Evolutionary conservation across 2,113 vertebrate genomes (phyloP).

Genomic region (Limanda limanda): DNA sequence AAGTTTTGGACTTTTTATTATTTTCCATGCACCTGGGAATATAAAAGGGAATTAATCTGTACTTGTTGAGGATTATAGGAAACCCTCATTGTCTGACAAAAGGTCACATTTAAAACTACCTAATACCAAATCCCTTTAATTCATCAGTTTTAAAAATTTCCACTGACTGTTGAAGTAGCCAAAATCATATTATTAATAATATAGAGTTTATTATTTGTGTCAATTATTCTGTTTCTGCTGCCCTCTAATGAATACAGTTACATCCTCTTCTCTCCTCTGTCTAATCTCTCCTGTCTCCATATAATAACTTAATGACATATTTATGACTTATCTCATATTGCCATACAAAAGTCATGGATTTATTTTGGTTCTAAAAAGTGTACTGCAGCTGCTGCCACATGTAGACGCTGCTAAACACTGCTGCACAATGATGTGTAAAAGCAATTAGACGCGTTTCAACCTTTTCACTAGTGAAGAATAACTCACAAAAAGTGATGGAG

Average conservation of each 20-base stretch:
- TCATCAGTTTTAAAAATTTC: constrained; percentile 2
- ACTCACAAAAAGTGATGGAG: too few relatives aligned
- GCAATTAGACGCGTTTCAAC: too few relatives aligned
- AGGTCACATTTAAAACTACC: constrained; percentile 2
- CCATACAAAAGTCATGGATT: too few relatives aligned
- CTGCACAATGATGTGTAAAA: too few relatives aligned
- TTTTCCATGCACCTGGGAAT: constrained; percentile 17
- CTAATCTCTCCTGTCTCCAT: constrained; percentile 31
- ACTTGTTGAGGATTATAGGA: neutral
- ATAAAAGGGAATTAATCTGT: constrained; percentile 3
- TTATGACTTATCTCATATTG: too few relatives aligned
- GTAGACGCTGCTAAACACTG: too few relatives aligned
- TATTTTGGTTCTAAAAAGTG: too few relatives aligned
- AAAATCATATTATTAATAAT: constrained; percentile 1
- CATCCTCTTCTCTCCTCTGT: neutral
- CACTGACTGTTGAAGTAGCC: constrained; percentile 1
- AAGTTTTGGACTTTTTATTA: constrained; percentile 10
- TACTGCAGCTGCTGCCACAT: too few relatives aligned
- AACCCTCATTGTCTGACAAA: neutral
- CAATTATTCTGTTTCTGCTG: neutral
- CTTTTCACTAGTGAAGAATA: too few relatives aligned
- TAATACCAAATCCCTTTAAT: constrained; percentile 7
- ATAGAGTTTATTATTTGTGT: neutral
- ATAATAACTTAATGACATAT: too few relatives aligned
- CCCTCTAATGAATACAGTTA: constrained; percentile 8